Percentiles rank a stretch among this genome's conserved stretches.
These are phyloP conservation scores for Bothrops jararaca DNA, from an alignment of 2,113 vertebrate genomes.

Conservation along the genomic window DNA sequence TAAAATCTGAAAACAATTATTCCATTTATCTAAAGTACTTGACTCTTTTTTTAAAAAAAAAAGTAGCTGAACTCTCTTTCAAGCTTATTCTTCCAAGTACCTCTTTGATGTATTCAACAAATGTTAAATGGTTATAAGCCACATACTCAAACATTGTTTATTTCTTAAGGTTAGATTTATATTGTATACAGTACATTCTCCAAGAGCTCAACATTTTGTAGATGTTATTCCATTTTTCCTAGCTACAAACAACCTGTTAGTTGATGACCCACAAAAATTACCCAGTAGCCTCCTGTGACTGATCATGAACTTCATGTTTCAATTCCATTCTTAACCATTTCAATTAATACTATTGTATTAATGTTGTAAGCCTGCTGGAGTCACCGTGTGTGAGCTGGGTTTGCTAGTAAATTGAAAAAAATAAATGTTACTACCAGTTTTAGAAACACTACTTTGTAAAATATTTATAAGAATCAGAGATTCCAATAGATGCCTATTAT, in stretches of 20 bases:
- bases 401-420: too few relatives aligned
- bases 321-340: background rate
- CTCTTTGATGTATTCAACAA: background rate
- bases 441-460: background rate
- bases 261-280: background rate
- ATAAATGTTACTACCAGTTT: background rate
- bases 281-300: background rate
- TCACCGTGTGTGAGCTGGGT: background rate
- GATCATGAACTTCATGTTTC: background rate
- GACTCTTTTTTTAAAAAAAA: background rate
- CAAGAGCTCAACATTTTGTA: background rate
- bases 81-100: background rate
- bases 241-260: background rate
- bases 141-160: background rate
- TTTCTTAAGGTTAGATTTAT: background rate
- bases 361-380: background rate
- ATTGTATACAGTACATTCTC: background rate
- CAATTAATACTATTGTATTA: background rate
- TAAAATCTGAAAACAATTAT: background rate
- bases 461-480: background rate
- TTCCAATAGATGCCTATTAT: background rate
- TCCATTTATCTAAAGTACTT: background rate
- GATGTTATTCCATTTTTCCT: background rate
- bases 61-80: background rate
- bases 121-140: background rate